A percentile compares a stretch with the other conserved stretches of the same genome.
phyloP scores from a whole-genome alignment of 2,113 vertebrate genomes.

The Psilopsiagon aymara region DNA sequence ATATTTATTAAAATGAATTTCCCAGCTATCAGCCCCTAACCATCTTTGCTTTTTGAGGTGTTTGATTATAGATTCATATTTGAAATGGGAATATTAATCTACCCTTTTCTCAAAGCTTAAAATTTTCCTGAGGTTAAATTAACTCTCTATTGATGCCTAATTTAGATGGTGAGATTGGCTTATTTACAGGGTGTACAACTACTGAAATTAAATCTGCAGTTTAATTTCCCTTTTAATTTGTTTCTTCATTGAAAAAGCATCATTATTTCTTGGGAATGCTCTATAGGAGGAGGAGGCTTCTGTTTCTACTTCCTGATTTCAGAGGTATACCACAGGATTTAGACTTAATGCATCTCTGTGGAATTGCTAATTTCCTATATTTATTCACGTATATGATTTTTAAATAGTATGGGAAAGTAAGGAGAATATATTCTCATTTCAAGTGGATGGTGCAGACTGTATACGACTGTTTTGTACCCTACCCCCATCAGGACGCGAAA shows the following conservation, averaged over 20 bases:
- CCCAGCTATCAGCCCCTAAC: background rate
- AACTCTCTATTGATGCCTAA: background rate
- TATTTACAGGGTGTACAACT: background rate
- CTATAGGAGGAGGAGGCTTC: background rate
- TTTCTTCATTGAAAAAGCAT: conserved; percentile 33
- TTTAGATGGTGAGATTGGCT: conserved; percentile 16
- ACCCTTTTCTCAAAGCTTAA: background rate
- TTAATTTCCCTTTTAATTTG: conserved; percentile 47
- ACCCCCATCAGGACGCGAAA: background rate
- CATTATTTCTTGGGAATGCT: conserved; percentile 4
- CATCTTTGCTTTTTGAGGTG: background rate
- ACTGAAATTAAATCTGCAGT: conserved; percentile 27
- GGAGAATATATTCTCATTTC: background rate
- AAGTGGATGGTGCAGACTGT: background rate
- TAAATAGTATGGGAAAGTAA: background rate
- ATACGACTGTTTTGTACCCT: background rate
- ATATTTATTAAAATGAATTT: background rate
- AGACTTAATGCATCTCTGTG: background rate
- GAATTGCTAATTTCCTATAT: background rate
- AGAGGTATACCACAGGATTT: background rate
- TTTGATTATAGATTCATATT: background rate
- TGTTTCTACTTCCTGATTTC: background rate
- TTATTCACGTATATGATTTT: background rate
- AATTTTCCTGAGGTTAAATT: background rate
- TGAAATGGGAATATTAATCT: background rate